phyloP scores from a whole-genome alignment of 2,113 vertebrate genomes.

The Typhlomys cinereus region DNA sequence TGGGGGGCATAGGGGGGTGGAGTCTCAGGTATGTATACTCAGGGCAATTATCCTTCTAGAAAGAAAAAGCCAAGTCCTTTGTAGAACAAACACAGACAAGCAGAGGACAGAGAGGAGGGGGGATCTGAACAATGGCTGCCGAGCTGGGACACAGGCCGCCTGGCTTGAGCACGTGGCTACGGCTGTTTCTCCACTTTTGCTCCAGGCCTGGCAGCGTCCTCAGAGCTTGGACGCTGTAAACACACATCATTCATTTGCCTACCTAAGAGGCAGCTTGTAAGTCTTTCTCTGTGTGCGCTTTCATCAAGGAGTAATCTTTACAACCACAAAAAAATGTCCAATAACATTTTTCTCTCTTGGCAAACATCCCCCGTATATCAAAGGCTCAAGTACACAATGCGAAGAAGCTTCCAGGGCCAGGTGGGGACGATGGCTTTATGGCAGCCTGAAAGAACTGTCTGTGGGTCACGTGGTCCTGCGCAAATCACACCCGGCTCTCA shows the following conservation, averaged over 20 bases:
- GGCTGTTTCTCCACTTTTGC: neutral
- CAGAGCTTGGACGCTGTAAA: neutral
- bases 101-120: neutral
- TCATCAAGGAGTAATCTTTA: constrained; percentile 77
- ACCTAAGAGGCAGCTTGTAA: constrained; percentile 73
- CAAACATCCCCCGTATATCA: constrained; percentile 73
- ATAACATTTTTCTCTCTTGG: constrained; percentile 75
- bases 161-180: fast-evolving
- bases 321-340: constrained; percentile 71
- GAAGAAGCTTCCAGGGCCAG: neutral
- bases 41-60: too few relatives aligned
- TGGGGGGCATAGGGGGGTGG: neutral
- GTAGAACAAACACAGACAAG: neutral
- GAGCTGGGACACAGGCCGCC: fast-evolving
- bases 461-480: neutral
- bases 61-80: neutral
- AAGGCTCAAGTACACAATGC: constrained; percentile 59
- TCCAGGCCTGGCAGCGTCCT: neutral
- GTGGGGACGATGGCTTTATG: neutral
- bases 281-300: constrained; percentile 74
- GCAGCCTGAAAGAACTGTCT: neutral
- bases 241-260: constrained; percentile 74
- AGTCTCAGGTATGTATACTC: too few relatives aligned
- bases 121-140: neutral
- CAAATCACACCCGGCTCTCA: neutral